These are phyloP conservation scores for Gandaritis pyraliata DNA, from an alignment of 2,888 invertebrate species.

Conservation along the genomic window DNA sequence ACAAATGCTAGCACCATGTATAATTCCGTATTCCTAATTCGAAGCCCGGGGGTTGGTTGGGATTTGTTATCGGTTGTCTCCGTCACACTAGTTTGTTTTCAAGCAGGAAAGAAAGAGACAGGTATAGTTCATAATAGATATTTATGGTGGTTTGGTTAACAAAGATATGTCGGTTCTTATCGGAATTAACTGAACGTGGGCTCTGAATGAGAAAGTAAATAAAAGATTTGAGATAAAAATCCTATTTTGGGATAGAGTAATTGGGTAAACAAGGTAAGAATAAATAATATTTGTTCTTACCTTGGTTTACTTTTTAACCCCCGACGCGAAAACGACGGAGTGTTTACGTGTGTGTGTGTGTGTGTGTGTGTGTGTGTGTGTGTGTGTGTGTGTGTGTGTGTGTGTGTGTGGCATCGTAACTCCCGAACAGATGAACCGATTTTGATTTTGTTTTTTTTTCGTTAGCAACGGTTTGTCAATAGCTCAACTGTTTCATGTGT, in stretches of 20 bases:
- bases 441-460: too few relatives aligned
- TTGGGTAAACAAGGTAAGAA: background rate
- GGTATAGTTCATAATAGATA: slow-evolving; percentile 35
- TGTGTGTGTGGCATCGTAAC: too few relatives aligned
- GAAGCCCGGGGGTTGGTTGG: slow-evolving; percentile 21
- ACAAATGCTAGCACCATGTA: slow-evolving; percentile 41
- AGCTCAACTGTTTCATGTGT: too few relatives aligned
- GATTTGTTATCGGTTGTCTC: slow-evolving; percentile 29
- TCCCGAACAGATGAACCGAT: too few relatives aligned
- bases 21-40: slow-evolving; percentile 36
- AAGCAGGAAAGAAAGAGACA: slow-evolving; percentile 17
- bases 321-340: too few relatives aligned
- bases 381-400: too few relatives aligned
- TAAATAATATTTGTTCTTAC: background rate
- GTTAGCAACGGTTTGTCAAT: too few relatives aligned
- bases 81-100: slow-evolving; percentile 7
- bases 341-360: too few relatives aligned
- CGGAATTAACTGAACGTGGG: slow-evolving; percentile 19
- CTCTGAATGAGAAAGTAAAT: slow-evolving; percentile 8
- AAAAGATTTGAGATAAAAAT: slow-evolving; percentile 10
- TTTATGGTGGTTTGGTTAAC: slow-evolving; percentile 36
- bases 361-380: too few relatives aligned
- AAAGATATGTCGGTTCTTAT: slow-evolving; percentile 33
- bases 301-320: too few relatives aligned
- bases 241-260: slow-evolving; percentile 1